A percentile compares a stretch with the other conserved stretches of the same genome.
Conservation (phyloP, 2,113 vertebrate genomes). For the Platysternon megacephalum region DNA sequence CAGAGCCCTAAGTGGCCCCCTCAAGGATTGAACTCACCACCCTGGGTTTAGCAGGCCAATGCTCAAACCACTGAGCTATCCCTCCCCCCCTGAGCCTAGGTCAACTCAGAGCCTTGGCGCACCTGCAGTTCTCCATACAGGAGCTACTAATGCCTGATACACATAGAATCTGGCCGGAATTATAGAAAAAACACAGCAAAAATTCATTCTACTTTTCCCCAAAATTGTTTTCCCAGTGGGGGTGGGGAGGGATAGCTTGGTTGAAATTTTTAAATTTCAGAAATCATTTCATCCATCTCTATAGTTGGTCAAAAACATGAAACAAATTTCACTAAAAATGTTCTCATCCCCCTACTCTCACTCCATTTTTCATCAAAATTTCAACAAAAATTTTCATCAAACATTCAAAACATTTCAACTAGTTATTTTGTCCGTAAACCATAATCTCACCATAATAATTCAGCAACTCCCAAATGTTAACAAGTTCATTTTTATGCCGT, state of each 20-base stretch:
- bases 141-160: neutral
- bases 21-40: no score
- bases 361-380: neutral
- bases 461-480: neutral
- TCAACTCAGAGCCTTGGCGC: neutral
- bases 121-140: neutral
- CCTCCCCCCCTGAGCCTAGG: no score
- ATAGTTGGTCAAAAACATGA: neutral
- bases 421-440: neutral
- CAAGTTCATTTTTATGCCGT: neutral
- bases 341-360: neutral
- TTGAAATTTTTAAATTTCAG: neutral
- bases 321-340: neutral
- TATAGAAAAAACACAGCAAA: constrained; percentile 23
- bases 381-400: neutral
- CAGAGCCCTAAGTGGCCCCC: no score
- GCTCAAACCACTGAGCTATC: no score
- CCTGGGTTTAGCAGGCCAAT: no score
- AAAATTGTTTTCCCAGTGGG: neutral
- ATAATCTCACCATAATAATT: neutral
- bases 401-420: neutral
- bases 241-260: neutral
- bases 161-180: neutral
- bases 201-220: neutral
- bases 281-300: neutral